phyloP scores from a whole-genome alignment of 2,888 invertebrate species.

The Xylocampa areola region DNA sequence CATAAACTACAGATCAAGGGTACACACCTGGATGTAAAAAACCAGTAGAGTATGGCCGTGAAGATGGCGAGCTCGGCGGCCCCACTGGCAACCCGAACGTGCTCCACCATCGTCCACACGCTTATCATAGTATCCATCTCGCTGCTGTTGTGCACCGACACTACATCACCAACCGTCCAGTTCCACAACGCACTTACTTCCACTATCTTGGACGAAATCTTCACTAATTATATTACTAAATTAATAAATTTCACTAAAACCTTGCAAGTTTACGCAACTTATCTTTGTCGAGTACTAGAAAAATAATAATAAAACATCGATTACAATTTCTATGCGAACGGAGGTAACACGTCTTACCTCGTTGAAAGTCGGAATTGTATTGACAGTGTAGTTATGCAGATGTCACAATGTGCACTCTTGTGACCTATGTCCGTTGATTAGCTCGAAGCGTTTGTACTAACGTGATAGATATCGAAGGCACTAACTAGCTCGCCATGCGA shows the following conservation, averaged over 20 bases:
- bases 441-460: conserved; percentile 57
- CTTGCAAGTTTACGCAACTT: conserved; percentile 42
- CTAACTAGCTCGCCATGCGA: conserved; percentile 61
- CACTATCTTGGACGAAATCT: conserved; percentile 72
- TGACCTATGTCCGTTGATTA: conserved; percentile 59
- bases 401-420: conserved; percentile 51
- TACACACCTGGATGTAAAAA: conserved; percentile 90
- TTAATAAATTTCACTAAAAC: conserved; percentile 50
- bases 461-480: conserved; percentile 75
- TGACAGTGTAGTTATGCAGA: conserved; percentile 48
- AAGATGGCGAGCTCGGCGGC: conserved; percentile 91
- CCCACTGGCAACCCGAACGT: conserved; percentile 88
- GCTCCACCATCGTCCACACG: conserved; percentile 86
- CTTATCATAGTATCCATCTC: conserved; percentile 85
- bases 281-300: conserved; percentile 49
- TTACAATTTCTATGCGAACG: conserved; percentile 51
- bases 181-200: conserved; percentile 72
- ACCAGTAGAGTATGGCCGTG: conserved; percentile 90
- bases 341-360: conserved; percentile 57
- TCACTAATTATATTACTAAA: conserved; percentile 50
- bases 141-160: conserved; percentile 68
- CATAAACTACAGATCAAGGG: conserved; percentile 8
- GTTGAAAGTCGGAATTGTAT: conserved; percentile 55
- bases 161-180: conserved; percentile 82
- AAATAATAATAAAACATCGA: conserved; percentile 40